Evolutionary conservation across 2,797 vertebrate genomes (phyloP).

Genomic region (Anolis apletophallus): DNA sequence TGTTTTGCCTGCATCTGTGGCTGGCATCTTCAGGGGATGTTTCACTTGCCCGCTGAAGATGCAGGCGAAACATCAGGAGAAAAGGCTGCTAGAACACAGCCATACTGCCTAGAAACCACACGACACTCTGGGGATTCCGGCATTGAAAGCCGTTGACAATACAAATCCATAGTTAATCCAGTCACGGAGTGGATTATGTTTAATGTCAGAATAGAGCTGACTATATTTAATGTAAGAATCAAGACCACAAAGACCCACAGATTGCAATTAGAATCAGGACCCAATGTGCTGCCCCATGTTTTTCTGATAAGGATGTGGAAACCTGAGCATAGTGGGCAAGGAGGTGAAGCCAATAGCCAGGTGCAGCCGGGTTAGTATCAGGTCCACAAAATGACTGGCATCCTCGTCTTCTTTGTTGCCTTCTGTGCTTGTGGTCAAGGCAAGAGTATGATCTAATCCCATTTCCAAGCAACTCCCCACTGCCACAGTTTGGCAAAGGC

Average conservation of each 20-base stretch:
- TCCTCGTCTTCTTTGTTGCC: not conserved
- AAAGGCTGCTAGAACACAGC: too few relatives aligned
- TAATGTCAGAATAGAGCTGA: not conserved
- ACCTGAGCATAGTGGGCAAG: not conserved
- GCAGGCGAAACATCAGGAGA: too few relatives aligned
- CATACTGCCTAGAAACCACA: too few relatives aligned
- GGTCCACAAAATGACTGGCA: not conserved
- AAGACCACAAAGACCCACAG: not conserved
- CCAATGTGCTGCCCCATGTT: not conserved
- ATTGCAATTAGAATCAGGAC: not conserved
- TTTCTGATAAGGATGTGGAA: not conserved
- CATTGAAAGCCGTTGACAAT: too few relatives aligned
- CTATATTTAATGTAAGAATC: not conserved
- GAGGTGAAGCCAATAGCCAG: not conserved
- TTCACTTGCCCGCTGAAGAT: too few relatives aligned
- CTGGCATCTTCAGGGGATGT: too few relatives aligned
- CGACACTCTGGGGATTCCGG: too few relatives aligned
- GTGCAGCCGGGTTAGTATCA: not conserved
- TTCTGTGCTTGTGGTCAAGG: conserved; percentile 13
- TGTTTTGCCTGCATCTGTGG: too few relatives aligned
- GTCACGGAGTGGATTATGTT: not conserved
- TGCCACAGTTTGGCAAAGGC: not conserved
- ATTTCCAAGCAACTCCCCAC: not conserved
- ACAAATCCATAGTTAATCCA: not conserved
- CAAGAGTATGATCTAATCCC: not conserved